Evolutionary conservation across 2,888 invertebrate genomes (phyloP).

Genomic region (Scaptomyza reducta): DNA sequence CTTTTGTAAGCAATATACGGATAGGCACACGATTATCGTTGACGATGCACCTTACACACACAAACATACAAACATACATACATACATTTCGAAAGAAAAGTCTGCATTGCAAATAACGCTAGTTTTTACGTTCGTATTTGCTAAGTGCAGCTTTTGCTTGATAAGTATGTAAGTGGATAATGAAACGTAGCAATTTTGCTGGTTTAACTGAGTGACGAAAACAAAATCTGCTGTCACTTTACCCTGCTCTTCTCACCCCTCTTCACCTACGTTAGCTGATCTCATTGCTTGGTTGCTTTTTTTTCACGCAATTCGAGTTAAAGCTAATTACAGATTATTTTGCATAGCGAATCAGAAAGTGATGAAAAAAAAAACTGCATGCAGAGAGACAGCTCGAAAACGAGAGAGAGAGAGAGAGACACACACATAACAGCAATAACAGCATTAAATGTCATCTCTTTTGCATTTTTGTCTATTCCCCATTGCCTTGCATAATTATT

Average conservation of each 20-base stretch:
- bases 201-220: constrained; percentile 3
- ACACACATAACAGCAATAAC: background rate
- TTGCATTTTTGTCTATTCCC: constrained; percentile 25
- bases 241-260: no score
- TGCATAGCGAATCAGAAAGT: constrained; percentile 13
- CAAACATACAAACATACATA: background rate
- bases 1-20: background rate
- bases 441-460: constrained; percentile 26
- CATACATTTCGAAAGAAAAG: background rate
- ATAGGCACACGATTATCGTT: constrained; percentile 11
- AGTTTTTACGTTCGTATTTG: constrained; percentile 10
- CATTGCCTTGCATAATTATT: constrained; percentile 61
- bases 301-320: constrained; percentile 6
- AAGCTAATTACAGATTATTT: constrained; percentile 27
- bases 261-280: background rate
- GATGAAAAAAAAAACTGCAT: constrained; percentile 5
- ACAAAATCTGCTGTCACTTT: background rate
- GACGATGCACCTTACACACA: constrained; percentile 7
- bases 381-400: background rate
- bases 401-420: background rate
- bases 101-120: constrained; percentile 1
- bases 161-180: background rate
- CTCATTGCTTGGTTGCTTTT: background rate
- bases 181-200: constrained; percentile 11
- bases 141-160: constrained; percentile 6